Percentiles rank a stretch among this genome's conserved stretches.
These are phyloP conservation scores for Ceyx cyanopectus DNA, from an alignment of 2,113 vertebrate genomes.

Conservation along the genomic window DNA sequence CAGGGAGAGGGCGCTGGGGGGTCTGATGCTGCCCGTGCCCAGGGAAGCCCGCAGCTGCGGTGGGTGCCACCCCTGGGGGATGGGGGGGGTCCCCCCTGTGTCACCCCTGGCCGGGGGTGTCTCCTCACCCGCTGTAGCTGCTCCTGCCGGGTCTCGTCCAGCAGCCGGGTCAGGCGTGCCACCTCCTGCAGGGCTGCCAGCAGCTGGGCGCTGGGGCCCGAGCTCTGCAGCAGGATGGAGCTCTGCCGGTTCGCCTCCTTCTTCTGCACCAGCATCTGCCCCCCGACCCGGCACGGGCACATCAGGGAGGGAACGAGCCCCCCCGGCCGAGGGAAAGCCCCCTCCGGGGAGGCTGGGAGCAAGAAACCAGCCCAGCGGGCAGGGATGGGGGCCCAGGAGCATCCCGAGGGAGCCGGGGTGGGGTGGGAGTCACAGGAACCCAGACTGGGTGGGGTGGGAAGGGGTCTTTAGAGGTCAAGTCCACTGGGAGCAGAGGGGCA, in stretches of 20 bases:
- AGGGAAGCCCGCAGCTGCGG: rapidly evolving
- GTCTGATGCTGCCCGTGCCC: background rate
- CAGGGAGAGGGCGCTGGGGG: background rate
- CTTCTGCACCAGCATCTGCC: slow-evolving; percentile 80
- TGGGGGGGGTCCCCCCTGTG: no score
- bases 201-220: slow-evolving; percentile 59
- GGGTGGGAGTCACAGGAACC: background rate
- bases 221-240: slow-evolving; percentile 15
- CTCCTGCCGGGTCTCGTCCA: slow-evolving; percentile 70
- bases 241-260: slow-evolving; percentile 62
- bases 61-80: background rate
- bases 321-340: rapidly evolving
- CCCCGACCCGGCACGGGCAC: rapidly evolving
- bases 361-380: background rate
- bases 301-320: background rate
- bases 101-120: rapidly evolving
- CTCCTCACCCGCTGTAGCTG: slow-evolving; percentile 70
- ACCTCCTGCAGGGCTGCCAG: slow-evolving; percentile 78
- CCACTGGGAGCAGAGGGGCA: no score
- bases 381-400: rapidly evolving
- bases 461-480: background rate
- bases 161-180: slow-evolving; percentile 38
- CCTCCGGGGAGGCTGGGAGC: background rate
- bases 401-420: background rate
- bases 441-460: background rate